Base-by-base conservation (phyloP, 2,113 vertebrate species). In the Polyodon spathula region DNA sequence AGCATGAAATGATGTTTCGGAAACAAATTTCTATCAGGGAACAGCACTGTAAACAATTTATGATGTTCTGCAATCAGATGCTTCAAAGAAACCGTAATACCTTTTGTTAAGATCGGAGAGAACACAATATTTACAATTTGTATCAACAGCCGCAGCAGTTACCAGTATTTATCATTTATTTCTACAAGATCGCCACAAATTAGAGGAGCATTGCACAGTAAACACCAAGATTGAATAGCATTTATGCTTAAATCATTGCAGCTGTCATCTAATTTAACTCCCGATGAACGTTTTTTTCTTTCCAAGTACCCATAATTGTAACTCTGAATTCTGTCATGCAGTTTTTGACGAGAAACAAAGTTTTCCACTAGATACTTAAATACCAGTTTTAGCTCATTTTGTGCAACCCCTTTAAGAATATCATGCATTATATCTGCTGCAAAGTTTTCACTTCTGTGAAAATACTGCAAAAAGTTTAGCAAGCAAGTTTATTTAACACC, bases 401-500 rank as follows among this genome's bases (percentile, higher is more conserved):
- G 57, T 60, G 60, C 64, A 37, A 55, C 56, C 1, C 62, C 62
- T 40, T 70, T 62, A 43, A 70, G 63, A 51, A 68, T 74, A 50
- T 67, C 62, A 12, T 66, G 72, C 70, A 73, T 68, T 8, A 71
- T 65, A 65, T 75, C 62, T 1, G 71, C 68, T 5, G 56, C 67
- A 53, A 68, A 59, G 14, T 68, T 64, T 54, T 41, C 54, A 54
- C 52, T 55, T 3, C 55, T 69, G 52, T 43, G 60, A 5, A 71
- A 68, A 12, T 71, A 69, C 4, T 71, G 60, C 43, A 44, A 12
- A 44, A 44, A 66, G 60, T 66, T 68, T 54, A 73, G 56, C 67
- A 61, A n/a, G 14, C 62, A 61, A 52, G 57, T 48, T 27, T 40
- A 1, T 48, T 67, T 65, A 57, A 71, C 65, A 43, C 59, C 66